Evolutionary conservation across 2,888 invertebrate species (phyloP), one percentile per base, ranked within the genome.

Genomic region (Stenotaenia linearis): DNA sequence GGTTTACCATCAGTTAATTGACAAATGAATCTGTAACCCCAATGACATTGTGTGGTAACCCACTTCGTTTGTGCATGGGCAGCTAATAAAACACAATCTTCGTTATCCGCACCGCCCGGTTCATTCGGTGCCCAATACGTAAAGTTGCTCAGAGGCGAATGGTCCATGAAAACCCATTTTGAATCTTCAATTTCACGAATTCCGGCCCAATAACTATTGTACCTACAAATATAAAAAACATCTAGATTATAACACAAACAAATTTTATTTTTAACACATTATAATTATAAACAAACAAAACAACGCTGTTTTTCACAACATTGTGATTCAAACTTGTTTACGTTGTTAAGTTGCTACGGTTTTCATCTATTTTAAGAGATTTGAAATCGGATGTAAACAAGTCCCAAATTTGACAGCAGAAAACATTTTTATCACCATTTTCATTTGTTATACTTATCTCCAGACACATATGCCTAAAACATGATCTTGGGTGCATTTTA

Each of bases 11-110:
- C 75, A 23, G 30, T 25, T 21, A 75, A 37, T 75, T 79, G 79
- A 23, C 79, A 79, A 28, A 79, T 37, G 37, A 79, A 79, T 23
- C 79, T 28, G 37, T 79, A 79, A 10, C 79, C 79, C 79, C 79
- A 79, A 23, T 79, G 79, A 37, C 79, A 79, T 12, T 37, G 35
- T 3, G 79, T 75, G 1, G 79, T 79, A 0, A 75, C 75, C 79
- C 79, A 79, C 18, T 75, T 69, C 1, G 75, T 37, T 12, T 37
- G 23, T 7, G 21, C 37, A 21, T 28, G n/a, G 18, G 79, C 21
- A n/a, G 74, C 79, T 74, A 79, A 25, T 9, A 75, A 28, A 9
- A 75, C 75, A 40, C 79, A 79, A 25, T 79, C 75, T 23, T 79
- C 74, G 25, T 75, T 32, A 0, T 0, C 9, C 0, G 75, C 28